Percentiles rank a stretch among this genome's conserved stretches.
phyloP scores from a whole-genome alignment of 2,113 vertebrate species.

The Dromas ardeola region DNA sequence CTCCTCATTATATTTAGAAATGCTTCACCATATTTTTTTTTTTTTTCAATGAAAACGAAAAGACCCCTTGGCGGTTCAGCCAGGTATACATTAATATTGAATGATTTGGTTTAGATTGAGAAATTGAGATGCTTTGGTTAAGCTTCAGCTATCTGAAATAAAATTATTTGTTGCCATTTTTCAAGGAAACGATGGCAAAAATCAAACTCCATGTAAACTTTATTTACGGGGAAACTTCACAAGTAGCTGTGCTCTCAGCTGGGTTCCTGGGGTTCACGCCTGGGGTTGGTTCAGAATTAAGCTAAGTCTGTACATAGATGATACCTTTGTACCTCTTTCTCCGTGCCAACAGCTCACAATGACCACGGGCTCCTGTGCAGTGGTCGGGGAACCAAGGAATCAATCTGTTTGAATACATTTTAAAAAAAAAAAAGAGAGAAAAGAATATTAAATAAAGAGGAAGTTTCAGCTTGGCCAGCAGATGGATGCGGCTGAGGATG shows the following conservation, averaged over 20 bases:
- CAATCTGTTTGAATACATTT: accelerated
- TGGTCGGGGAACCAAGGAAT: not conserved
- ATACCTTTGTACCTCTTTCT: not conserved
- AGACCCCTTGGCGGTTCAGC: not conserved
- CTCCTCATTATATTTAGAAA: not conserved
- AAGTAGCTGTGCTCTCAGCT: not conserved
- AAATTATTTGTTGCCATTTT: not conserved
- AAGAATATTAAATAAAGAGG: not conserved
- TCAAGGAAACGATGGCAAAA: not conserved
- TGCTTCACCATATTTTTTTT: not conserved
- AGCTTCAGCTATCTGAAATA: not conserved
- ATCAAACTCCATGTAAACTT: not conserved
- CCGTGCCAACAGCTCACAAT: not conserved
- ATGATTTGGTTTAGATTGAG: not conserved
- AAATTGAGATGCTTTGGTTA: not conserved
- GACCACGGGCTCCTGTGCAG: accelerated
- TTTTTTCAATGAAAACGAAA: not conserved
- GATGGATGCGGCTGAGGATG: not conserved
- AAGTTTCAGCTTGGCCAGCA: not conserved
- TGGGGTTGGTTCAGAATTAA: not conserved
- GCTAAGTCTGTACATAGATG: not conserved
- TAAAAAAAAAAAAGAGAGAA: accelerated
- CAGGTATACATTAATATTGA: not conserved
- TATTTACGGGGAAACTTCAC: not conserved
- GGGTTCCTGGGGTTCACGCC: not conserved